These are phyloP conservation scores for Megaustenia siamemsis DNA, from an alignment of 2,888 invertebrate species.

Conservation along the genomic window DNA sequence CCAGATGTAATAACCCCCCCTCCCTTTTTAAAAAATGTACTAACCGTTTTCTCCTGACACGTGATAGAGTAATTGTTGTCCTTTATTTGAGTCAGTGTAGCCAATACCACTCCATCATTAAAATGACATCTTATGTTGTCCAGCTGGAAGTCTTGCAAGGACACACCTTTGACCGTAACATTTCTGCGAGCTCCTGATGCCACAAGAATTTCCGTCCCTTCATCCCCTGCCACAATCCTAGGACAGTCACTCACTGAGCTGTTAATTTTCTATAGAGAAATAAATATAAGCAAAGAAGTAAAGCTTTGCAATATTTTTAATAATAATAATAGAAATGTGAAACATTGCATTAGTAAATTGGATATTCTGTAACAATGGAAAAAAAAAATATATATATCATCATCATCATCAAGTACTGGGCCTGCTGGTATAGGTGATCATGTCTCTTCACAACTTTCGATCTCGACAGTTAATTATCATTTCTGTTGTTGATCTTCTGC, in stretches of 20 bases:
- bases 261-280: slow-evolving; percentile 51
- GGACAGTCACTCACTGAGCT: slow-evolving; percentile 86
- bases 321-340: too few relatives aligned
- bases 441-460: too few relatives aligned
- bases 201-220: slow-evolving; percentile 93
- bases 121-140: slow-evolving; percentile 82
- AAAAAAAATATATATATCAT: too few relatives aligned
- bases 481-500: too few relatives aligned
- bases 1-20: too few relatives aligned
- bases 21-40: too few relatives aligned
- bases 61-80: neutral
- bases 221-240: slow-evolving; percentile 91
- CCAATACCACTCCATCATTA: slow-evolving; percentile 60
- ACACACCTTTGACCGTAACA: slow-evolving; percentile 94
- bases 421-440: too few relatives aligned
- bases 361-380: too few relatives aligned
- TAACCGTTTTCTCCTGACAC: neutral
- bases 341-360: too few relatives aligned
- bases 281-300: neutral
- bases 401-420: too few relatives aligned
- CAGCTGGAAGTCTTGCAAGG: slow-evolving; percentile 84
- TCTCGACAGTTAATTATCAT: too few relatives aligned
- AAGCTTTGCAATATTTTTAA: too few relatives aligned
- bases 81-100: slow-evolving; percentile 33
- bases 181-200: slow-evolving; percentile 94